Conservation (phyloP, 2,888 invertebrate species). For the Gortyna flavago region DNA sequence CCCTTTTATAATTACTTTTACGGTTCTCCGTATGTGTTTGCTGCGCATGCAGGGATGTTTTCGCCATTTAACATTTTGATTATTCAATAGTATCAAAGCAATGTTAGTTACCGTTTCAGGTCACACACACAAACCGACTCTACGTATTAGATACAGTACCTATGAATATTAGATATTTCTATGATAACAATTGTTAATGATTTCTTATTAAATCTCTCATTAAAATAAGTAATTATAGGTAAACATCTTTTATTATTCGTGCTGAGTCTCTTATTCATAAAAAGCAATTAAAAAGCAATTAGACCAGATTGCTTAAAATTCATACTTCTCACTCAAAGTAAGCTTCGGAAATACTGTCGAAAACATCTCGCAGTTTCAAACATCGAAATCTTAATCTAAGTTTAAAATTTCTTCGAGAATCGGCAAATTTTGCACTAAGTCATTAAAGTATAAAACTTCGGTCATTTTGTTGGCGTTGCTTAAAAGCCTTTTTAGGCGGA, state of each 20-base stretch:
- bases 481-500: conserved; percentile 90
- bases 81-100: not conserved
- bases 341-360: conserved; percentile 79
- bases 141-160: not conserved
- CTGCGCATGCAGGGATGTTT: not conserved
- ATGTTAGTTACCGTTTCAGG: not conserved
- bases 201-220: conserved; percentile 45
- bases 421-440: conserved; percentile 90
- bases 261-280: conserved; percentile 73
- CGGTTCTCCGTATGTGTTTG: conserved; percentile 3
- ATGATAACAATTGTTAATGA: conserved; percentile 14
- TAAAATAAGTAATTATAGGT: conserved; percentile 61
- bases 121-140: not conserved
- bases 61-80: not conserved
- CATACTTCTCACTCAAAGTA: conserved; percentile 84
- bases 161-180: not conserved
- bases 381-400: conserved; percentile 90
- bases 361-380: conserved; percentile 87
- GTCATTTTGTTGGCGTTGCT: conserved; percentile 90
- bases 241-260: conserved; percentile 68
- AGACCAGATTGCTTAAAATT: conserved; percentile 86
- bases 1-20: conserved; percentile 47
- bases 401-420: conserved; percentile 90
- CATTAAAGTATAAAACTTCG: conserved; percentile 90
- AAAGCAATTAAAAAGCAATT: conserved; percentile 90